Evolutionary conservation across 2,797 vertebrate species (phyloP).

Genomic region (Sternotherus odoratus): DNA sequence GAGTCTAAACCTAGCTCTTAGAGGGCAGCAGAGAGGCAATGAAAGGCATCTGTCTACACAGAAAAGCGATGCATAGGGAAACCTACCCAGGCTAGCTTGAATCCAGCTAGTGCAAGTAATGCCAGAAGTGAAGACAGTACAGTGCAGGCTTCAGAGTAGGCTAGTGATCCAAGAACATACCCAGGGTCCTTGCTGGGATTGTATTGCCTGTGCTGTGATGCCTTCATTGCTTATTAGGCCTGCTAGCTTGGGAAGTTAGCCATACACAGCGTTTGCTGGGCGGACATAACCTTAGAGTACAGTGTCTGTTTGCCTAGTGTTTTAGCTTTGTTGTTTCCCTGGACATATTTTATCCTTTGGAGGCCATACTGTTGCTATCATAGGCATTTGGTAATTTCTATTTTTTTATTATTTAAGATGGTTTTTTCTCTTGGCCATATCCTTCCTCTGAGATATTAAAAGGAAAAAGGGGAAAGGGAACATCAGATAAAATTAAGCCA

Average conservation of each 20-base stretch:
- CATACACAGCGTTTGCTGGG: not conserved
- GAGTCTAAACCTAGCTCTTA: not conserved
- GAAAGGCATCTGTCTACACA: too few relatives aligned
- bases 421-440: not conserved
- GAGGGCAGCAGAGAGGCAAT: not conserved
- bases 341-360: not conserved
- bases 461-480: not conserved
- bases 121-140: too few relatives aligned
- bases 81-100: too few relatives aligned
- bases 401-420: not conserved
- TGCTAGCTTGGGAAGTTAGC: not conserved
- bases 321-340: not conserved
- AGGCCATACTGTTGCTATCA: not conserved
- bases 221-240: too few relatives aligned
- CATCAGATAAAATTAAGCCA: not conserved
- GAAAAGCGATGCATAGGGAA: too few relatives aligned
- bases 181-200: too few relatives aligned
- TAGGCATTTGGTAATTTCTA: not conserved
- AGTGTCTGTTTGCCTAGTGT: not conserved
- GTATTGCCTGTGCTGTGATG: too few relatives aligned
- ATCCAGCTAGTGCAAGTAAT: too few relatives aligned
- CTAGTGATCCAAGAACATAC: too few relatives aligned
- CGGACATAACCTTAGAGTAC: not conserved
- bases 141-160: too few relatives aligned
- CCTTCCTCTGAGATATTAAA: not conserved